Conservation (phyloP, 2,797 vertebrate species). For the Tiaroga cobitis region DNA sequence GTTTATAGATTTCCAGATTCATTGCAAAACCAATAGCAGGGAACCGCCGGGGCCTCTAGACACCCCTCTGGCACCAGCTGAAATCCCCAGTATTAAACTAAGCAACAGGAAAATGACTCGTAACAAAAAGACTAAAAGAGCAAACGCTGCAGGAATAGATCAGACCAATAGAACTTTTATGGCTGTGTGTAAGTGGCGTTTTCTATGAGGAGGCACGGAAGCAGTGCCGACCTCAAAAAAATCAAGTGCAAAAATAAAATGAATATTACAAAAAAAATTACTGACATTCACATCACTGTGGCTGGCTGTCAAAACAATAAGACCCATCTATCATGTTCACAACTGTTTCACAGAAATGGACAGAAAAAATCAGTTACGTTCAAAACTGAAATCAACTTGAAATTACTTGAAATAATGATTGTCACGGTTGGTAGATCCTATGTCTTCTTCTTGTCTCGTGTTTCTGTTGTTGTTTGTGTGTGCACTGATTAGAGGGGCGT, state of each 20-base stretch:
- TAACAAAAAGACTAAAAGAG: conserved; percentile 12
- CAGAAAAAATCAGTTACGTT: background rate
- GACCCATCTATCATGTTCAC: background rate
- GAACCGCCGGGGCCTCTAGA: background rate
- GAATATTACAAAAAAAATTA: background rate
- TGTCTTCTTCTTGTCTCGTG: no score
- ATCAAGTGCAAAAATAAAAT: background rate
- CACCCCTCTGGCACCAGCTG: conserved; percentile 30
- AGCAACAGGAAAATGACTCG: conserved; percentile 7
- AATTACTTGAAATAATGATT: background rate
- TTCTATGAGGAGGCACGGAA: background rate
- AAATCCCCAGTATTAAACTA: conserved; percentile 7
- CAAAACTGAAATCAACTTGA: background rate
- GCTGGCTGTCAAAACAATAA: background rate
- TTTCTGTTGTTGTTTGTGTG: no score
- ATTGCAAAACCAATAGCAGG: conserved; percentile 41
- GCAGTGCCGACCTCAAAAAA: background rate
- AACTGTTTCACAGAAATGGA: background rate
- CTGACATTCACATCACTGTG: background rate
- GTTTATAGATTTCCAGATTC: conserved; percentile 42
- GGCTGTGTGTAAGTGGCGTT: background rate
- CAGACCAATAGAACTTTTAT: background rate
- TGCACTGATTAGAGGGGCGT: no score
- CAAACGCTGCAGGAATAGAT: conserved; percentile 12
- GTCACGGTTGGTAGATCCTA: no score